Evolutionary conservation across 2,797 vertebrate genomes (phyloP), one percentile per base, ranked within the genome.

Genomic region (Tachyglossus aculeatus): DNA sequence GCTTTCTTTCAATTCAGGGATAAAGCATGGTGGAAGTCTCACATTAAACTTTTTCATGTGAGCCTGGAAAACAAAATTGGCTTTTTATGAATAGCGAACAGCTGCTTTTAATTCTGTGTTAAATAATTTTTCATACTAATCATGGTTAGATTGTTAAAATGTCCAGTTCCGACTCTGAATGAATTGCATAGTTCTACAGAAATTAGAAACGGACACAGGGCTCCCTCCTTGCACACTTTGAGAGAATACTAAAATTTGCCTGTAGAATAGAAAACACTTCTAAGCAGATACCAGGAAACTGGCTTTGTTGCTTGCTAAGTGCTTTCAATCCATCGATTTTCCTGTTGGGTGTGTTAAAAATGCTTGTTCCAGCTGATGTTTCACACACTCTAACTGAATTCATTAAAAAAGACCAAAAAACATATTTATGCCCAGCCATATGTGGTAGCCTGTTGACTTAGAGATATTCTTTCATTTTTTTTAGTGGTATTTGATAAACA

Each of bases 21-120:
- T 40, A 19, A 53, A 54, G 19, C 45, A 36, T 62, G 53, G 8
- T 66, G 34, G 52, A 31, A 47, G 19, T 36, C 22, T 65, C 32
- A 61, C 54, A n/a, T 51, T 61, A 10, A 15, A 37, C 24, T 69
- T 76, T n/a, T 59, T 44, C 34, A 22, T 44, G 34, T 69, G 53
- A 51, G 38, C 22, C 62, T 61, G 55, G 48, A 59, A 69, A 63
- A 48, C 13, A 41, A 45, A 14, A 44, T 40, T 27, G 27, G 19
- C 63, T 67, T 66, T 65, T 32, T 50, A 18, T 57, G 47, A 71
- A 53, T 64, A 51, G 21, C 29, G 19, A 56, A 33, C 37, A 40
- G 18, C 29, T 58, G 9, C 15, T 37, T 44, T 44, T 53, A 7
- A 21, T 58, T 25, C 48, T 43, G 10, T 39, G 33, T 21, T 39